These are phyloP conservation scores for Cynocephalus volans DNA, from an alignment of 2,113 vertebrate genomes.

Conservation along the genomic window DNA sequence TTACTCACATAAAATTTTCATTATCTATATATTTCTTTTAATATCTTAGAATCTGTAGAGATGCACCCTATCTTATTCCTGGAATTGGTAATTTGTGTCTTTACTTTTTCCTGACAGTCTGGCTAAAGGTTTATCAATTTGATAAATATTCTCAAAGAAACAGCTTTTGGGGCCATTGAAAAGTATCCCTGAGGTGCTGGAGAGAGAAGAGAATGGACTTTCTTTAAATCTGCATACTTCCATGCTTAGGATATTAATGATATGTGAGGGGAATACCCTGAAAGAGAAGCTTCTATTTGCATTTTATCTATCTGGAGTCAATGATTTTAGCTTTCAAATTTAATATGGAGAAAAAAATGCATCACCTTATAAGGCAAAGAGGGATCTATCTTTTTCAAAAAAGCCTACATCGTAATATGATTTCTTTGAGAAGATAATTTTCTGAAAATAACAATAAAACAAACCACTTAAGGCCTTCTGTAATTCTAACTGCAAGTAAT, in stretches of 20 bases:
- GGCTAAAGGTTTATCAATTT: not conserved
- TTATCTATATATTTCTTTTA: not conserved
- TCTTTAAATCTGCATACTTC: not conserved
- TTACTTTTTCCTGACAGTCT: not conserved
- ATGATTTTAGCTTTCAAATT: constrained; percentile 43
- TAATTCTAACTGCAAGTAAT: constrained; percentile 61
- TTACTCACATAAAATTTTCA: constrained; percentile 3
- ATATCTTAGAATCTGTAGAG: not conserved
- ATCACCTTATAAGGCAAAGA: not conserved
- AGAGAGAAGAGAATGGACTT: constrained; percentile 25
- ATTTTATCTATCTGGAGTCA: not conserved
- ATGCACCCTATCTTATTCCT: not conserved
- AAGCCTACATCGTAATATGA: not conserved
- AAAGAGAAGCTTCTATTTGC: not conserved
- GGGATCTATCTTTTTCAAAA: not conserved
- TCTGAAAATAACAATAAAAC: constrained; percentile 45
- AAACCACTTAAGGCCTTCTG: not conserved
- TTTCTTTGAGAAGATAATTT: constrained; percentile 27
- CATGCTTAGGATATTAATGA: not conserved
- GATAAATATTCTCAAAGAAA: not conserved
- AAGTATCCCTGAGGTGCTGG: not conserved
- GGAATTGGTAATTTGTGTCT: not conserved
- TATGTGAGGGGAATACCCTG: not conserved
- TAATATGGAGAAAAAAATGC: not conserved
- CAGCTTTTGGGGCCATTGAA: not conserved